Conservation (phyloP, 1,140 invertebrate genomes). For the Telenomus remus region DNA sequence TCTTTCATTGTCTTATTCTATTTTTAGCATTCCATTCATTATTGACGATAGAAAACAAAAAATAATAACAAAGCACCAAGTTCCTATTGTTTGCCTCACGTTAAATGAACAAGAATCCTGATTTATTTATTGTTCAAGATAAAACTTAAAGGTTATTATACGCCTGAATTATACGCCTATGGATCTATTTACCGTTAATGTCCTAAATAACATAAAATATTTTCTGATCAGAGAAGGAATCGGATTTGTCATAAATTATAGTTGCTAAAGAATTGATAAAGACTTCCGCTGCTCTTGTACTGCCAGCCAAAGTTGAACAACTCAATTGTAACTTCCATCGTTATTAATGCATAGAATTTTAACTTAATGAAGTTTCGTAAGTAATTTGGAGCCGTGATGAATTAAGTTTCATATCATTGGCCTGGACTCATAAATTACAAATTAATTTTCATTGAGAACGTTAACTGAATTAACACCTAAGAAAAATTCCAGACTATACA, state of each 20-base stretch:
- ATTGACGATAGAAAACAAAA: no score
- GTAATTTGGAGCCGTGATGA: conserved; percentile 58
- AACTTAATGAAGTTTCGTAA: conserved; percentile 60
- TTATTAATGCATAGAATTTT: conserved; percentile 61
- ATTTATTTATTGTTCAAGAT: no score
- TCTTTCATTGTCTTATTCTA: not conserved
- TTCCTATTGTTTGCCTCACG: no score
- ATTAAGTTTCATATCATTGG: conserved; percentile 60
- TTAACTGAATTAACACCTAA: conserved; percentile 35
- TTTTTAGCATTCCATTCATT: no score
- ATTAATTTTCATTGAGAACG: conserved; percentile 54
- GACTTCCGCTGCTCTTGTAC: conserved; percentile 52
- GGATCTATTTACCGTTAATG: no score
- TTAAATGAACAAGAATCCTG: no score
- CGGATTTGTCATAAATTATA: conserved; percentile 43
- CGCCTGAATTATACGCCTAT: no score
- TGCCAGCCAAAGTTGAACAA: conserved; percentile 54
- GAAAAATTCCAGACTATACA: not conserved
- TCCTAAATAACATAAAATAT: no score
- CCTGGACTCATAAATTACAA: conserved; percentile 52
- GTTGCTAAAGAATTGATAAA: conserved; percentile 50
- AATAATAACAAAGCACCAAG: no score
- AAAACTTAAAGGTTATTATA: no score
- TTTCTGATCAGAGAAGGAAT: not conserved
- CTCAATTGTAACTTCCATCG: conserved; percentile 58